A percentile compares a stretch with the other conserved stretches of the same genome.
These are phyloP conservation scores for Synanthedon andrenaeformis DNA, from an alignment of 2,888 invertebrate genomes.

Conservation along the genomic window DNA sequence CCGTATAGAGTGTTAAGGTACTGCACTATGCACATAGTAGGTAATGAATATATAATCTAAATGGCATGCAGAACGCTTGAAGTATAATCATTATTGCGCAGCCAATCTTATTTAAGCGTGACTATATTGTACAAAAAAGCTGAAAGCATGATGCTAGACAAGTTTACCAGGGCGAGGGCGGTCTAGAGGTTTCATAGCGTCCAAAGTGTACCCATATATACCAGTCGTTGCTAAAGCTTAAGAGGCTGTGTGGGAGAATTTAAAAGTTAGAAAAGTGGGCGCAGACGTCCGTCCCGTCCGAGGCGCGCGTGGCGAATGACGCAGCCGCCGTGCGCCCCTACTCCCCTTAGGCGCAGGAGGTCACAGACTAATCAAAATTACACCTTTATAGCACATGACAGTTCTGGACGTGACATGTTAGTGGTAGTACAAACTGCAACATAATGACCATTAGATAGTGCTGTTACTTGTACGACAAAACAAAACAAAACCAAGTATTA, in stretches of 20 bases:
- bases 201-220: conserved; percentile 67
- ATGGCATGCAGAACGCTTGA: conserved; percentile 72
- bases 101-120: conserved; percentile 71
- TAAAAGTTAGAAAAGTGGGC: too few relatives aligned
- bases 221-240: conserved; percentile 67
- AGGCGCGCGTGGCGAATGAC: conserved; percentile 32
- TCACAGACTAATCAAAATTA: conserved; percentile 65
- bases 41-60: conserved; percentile 69
- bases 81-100: conserved; percentile 71
- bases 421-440: conserved; percentile 71
- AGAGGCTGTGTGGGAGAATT: conserved; percentile 61
- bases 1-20: conserved; percentile 63
- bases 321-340: conserved; percentile 52
- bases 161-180: conserved; percentile 68
- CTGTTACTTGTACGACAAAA: conserved; percentile 68
- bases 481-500: conserved; percentile 64
- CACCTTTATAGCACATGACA: conserved; percentile 71
- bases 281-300: conserved; percentile 12
- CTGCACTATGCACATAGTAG: conserved; percentile 67
- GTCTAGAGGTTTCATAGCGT: conserved; percentile 65
- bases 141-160: conserved; percentile 70
- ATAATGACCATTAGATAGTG: conserved; percentile 71
- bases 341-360: conserved; percentile 32
- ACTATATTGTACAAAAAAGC: conserved; percentile 71
- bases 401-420: conserved; percentile 71